Base-by-base conservation (phyloP, 2,113 vertebrate species). In the Circaetus gallicus region DNA sequence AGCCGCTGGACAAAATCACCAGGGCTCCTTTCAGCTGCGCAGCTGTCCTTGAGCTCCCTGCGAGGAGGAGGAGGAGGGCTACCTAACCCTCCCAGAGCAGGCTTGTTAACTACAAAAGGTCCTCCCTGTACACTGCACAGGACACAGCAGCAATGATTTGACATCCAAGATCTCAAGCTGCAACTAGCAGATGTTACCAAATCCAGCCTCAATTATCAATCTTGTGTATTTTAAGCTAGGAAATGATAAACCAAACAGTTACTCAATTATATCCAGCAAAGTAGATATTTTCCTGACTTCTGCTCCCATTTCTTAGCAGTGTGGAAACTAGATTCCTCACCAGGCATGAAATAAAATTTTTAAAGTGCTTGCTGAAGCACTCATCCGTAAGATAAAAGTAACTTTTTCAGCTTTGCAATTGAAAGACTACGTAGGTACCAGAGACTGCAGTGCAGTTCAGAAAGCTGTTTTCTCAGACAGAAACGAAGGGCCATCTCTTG, bases 281-380 rank as follows among this genome's bases (percentile, higher is more conserved):
- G 36, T 1, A 79, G 79, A 6, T 32, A 13, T 52, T 71, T 63
- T 49, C 76, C 67, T 43, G 59, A 59, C 63, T 88, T 45, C 45
- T 66, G 67, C 61, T 95, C 61, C 77, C 10, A 7, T 59, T 31
- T 36, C 7, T 7, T 21, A 76, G 77, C 72, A 76, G 43, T 36
- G 72, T 43, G 34, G 49, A 77, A 86, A 81, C 16, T 7, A 55
- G 22, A 86, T 45, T 79, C 74, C 65, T 97, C 71, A 50, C 20
- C 50, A 92, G 67, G 88, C 71, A 90, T n/a, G 62, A 65, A 90
- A 90, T 66, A 86, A 55, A 69, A 59, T 34, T 63, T 82, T 47
- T 34, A 7, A 77, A 83, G 85, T 38, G 67, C 55, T 43, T 38
- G 47, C 82, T 81, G 63, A 47, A 81, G 80, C 72, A n/a, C 67